Percentiles rank a stretch among this genome's conserved stretches.
Evolutionary conservation across 2,888 invertebrate genomes (phyloP).

Genomic region (Scrobipalpa atriplicella): DNA sequence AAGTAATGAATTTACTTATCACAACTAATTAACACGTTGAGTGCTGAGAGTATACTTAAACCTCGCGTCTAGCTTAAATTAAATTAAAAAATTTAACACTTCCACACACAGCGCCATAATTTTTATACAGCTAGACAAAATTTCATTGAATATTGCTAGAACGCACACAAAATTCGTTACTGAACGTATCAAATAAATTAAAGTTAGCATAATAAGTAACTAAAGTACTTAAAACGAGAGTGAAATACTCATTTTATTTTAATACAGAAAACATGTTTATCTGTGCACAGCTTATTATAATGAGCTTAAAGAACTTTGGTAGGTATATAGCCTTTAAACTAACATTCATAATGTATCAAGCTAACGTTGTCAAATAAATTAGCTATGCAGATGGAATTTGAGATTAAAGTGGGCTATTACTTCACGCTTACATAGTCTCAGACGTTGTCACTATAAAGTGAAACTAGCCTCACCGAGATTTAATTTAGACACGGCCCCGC

Average conservation of each 20-base stretch:
- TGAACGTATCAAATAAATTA: too few relatives aligned
- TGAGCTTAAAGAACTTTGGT: background rate
- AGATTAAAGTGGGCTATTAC: background rate
- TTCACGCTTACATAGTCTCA: slow-evolving; percentile 7
- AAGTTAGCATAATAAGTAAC: too few relatives aligned
- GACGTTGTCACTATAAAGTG: slow-evolving; percentile 13
- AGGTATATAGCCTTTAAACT: background rate
- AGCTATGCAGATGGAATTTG: background rate
- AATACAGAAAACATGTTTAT: too few relatives aligned
- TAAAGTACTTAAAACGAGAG: too few relatives aligned
- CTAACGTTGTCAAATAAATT: background rate
- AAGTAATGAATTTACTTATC: slow-evolving; percentile 13
- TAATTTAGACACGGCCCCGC: slow-evolving; percentile 18
- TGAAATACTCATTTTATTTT: too few relatives aligned
- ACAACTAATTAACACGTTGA: background rate
- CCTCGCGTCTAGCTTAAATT: too few relatives aligned
- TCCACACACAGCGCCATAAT: too few relatives aligned
- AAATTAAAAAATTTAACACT: too few relatives aligned
- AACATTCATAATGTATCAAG: background rate
- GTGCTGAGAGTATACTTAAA: background rate
- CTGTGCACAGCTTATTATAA: background rate
- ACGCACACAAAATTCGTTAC: too few relatives aligned
- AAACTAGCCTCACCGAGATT: slow-evolving; percentile 12
- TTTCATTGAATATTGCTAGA: too few relatives aligned
- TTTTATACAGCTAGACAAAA: too few relatives aligned